Percentiles rank a stretch among this genome's conserved stretches.
These are phyloP conservation scores for Antechinus stuartii DNA, from an alignment of 2,113 vertebrate genomes.

Conservation along the genomic window DNA sequence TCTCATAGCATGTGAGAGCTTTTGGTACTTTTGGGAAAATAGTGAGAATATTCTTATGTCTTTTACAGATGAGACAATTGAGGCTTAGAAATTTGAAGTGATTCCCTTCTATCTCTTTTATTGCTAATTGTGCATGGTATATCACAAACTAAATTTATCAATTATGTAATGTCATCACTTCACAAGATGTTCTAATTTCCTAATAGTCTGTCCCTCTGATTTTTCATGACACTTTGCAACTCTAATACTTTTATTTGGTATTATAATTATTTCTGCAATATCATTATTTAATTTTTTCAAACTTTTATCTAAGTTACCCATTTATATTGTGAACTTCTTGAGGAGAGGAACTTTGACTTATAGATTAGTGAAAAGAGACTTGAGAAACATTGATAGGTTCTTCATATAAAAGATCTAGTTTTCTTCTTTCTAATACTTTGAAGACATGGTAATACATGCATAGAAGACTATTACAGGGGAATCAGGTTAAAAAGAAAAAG, in stretches of 20 bases:
- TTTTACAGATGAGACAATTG: neutral
- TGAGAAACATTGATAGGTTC: neutral
- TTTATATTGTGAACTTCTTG: neutral
- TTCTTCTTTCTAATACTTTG: neutral
- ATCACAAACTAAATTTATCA: neutral
- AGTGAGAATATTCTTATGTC: neutral
- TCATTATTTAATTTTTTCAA: neutral
- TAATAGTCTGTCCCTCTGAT: neutral
- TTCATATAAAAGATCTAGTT: neutral
- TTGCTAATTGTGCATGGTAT: neutral
- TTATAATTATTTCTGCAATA: neutral
- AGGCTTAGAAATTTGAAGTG: neutral
- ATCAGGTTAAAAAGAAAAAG: constrained; percentile 45
- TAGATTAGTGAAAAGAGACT: neutral
- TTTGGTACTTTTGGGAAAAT: neutral
- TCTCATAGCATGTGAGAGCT: neutral
- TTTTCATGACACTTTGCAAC: neutral
- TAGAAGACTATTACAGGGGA: constrained; percentile 26
- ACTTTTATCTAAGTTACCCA: neutral
- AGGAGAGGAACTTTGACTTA: neutral
- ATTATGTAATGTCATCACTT: neutral
- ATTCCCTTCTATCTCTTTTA: neutral
- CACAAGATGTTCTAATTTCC: neutral
- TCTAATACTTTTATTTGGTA: neutral
- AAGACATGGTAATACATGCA: neutral